These are phyloP conservation scores for Leptinotarsa undecemlineata DNA, from an alignment of 1,140 invertebrate genomes.

Conservation along the genomic window DNA sequence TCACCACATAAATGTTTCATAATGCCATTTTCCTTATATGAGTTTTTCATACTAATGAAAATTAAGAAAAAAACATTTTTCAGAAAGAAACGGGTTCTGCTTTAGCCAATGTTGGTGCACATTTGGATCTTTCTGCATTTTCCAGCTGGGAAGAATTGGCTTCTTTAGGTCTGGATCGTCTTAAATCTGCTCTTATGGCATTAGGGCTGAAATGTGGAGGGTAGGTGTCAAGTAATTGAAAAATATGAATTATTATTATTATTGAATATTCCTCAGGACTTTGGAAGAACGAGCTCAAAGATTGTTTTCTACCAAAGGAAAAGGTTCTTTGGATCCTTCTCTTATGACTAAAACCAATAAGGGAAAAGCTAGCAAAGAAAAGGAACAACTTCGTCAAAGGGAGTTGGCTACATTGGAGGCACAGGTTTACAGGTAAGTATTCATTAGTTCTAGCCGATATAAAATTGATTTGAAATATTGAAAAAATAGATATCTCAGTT, in stretches of 20 bases:
- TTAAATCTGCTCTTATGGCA: constrained; percentile 97
- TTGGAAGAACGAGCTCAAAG: constrained; percentile 95
- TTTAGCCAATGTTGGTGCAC: constrained; percentile 88
- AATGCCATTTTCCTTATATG: too few species aligned
- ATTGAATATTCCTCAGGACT: constrained; percentile 63
- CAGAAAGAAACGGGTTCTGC: constrained; percentile 94
- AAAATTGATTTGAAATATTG: too few species aligned
- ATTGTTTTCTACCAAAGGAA: constrained; percentile 94
- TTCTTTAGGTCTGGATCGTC: constrained; percentile 92
- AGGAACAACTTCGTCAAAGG: constrained; percentile 75
- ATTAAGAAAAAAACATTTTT: neutral
- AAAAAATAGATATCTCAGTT: too few species aligned
- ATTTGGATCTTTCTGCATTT: constrained; percentile 95
- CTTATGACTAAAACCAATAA: constrained; percentile 85
- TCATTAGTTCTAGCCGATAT: too few species aligned
- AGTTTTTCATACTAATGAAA: too few species aligned
- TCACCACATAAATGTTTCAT: too few species aligned
- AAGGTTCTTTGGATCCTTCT: constrained; percentile 85
- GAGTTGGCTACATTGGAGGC: constrained; percentile 86
- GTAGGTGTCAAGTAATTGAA: constrained; percentile 55
- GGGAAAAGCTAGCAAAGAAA: constrained; percentile 68
- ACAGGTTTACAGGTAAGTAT: constrained; percentile 75
- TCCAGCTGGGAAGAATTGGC: constrained; percentile 97
- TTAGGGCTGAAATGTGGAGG: constrained; percentile 97
- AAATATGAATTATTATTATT: constrained; percentile 48